Base-by-base conservation (phyloP, 2,888 invertebrate species). In the Aporophyla lueneburgensis region DNA sequence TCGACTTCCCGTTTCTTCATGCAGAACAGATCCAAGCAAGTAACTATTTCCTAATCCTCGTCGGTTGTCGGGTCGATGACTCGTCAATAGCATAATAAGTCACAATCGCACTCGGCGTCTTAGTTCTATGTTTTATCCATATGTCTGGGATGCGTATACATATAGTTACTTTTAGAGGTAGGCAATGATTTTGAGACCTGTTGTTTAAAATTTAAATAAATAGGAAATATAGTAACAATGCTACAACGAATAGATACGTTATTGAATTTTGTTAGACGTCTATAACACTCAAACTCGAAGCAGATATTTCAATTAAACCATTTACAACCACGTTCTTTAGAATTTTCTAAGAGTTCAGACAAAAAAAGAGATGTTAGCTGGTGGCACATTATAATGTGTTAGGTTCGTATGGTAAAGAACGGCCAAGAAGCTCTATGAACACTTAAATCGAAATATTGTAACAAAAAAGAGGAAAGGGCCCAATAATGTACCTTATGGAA, bases 11-110 rank as follows among this genome's bases (percentile, higher is more conserved):
- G 88, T 86, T 84, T 88, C 87, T 87, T 91, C 87, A 87, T 81
- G 85, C 89, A 89, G 90, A 89, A 90, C 89, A 89, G 88, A 91
- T 90, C 87, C 80, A 91, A 91, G 90, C 80, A 91, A 91, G 90
- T 93, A 91, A 93, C 92, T 86, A 92, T 93, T 94, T 94, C 93
- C 93, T 94, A 94, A 93, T 92, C 89, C 88, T 91, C 87, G 84
- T 87, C 80, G 80, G 90, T 89, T 88, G 88, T 88, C 89, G 89
- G 96, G 95, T 95, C 95, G 92, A 94, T 94, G 96, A 95, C 96
- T 93, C 89, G 80, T 90, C 84, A 79, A 89, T 88, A 88, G 83
- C 84, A 89, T 90, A 90, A 89, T 92, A 93, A 92, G 91, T 91
- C 90, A 91, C 92, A 93, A 92, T 93, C 90, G 90, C 90, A 93